Conservation (phyloP, 2,888 invertebrate genomes). For the Nephrotoma guestfalica region DNA sequence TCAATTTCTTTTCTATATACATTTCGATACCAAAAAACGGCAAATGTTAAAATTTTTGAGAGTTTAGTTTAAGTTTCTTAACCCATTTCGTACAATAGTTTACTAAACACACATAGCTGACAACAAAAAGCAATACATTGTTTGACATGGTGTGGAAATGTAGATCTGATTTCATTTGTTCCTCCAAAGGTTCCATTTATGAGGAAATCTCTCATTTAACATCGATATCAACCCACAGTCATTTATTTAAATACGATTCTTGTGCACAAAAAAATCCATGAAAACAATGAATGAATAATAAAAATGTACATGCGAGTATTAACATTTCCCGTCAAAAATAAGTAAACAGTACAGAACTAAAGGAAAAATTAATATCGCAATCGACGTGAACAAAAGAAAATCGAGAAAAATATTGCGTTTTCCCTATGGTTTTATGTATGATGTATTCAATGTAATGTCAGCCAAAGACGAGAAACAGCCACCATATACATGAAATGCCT, state of each 20-base stretch:
- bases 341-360: background rate
- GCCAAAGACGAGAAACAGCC: background rate
- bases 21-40: too few relatives aligned
- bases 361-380: background rate
- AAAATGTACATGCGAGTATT: background rate
- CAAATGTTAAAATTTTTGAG: too few relatives aligned
- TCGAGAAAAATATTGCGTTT: background rate
- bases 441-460: background rate
- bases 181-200: too few relatives aligned
- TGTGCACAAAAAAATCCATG: background rate
- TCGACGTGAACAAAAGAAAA: background rate
- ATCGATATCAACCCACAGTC: background rate
- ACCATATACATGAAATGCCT: background rate
- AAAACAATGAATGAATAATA: background rate
- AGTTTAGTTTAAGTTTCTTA: too few relatives aligned
- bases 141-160: too few relatives aligned
- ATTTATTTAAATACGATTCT: background rate
- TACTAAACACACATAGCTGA: too few relatives aligned
- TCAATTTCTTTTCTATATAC: too few relatives aligned
- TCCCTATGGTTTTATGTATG: background rate
- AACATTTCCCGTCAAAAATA: background rate
- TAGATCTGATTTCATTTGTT: too few relatives aligned
- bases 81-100: too few relatives aligned
- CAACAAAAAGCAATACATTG: too few relatives aligned
- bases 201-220: background rate